phyloP scores from a whole-genome alignment of 1,140 invertebrate species.

The Diachasma alloeum region DNA sequence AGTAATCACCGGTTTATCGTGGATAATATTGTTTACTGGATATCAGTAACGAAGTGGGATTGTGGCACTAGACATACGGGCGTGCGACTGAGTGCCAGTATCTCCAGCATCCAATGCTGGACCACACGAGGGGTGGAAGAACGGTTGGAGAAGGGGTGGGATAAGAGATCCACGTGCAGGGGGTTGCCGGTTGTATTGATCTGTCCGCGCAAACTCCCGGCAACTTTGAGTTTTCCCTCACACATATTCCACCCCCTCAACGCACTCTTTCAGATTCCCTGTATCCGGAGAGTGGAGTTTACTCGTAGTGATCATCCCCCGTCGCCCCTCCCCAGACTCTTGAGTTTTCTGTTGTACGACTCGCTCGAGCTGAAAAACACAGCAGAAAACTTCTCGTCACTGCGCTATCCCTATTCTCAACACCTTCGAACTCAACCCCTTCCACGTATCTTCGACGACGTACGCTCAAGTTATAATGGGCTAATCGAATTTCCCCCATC shows the following conservation, averaged over 20 bases:
- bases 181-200: conserved; percentile 55
- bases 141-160: conserved; percentile 27
- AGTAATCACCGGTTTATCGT: too few relatives aligned
- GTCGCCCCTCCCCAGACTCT: too few relatives aligned
- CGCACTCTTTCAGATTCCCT: neutral
- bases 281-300: neutral
- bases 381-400: neutral
- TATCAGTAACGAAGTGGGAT: neutral
- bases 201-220: conserved; percentile 61
- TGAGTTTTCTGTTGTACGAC: neutral
- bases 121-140: conserved; percentile 13
- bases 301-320: too few relatives aligned
- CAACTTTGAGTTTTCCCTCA: conserved; percentile 45
- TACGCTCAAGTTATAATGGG: neutral
- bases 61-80: neutral
- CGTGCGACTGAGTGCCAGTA: conserved; percentile 28
- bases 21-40: neutral
- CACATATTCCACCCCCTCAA: conserved; percentile 24
- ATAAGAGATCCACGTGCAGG: conserved; percentile 53
- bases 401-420: neutral
- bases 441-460: neutral
- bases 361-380: neutral
- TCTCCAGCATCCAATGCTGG: conserved; percentile 30
- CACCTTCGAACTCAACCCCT: neutral
- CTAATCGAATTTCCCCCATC: neutral